These are phyloP conservation scores for Hyperopisus bebe DNA, from an alignment of 2,113 vertebrate genomes.

Conservation along the genomic window DNA sequence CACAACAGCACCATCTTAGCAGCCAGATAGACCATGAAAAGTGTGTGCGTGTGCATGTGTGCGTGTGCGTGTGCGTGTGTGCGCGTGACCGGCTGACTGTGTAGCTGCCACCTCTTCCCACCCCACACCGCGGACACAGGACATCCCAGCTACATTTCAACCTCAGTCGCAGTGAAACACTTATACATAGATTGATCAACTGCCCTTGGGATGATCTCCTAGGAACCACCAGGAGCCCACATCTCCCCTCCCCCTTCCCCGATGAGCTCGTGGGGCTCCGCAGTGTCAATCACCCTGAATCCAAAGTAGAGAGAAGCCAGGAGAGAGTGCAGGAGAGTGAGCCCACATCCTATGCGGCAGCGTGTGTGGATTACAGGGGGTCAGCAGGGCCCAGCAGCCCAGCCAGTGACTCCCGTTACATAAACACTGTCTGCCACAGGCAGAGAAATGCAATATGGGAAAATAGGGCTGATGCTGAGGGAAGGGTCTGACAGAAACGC, in stretches of 20 bases:
- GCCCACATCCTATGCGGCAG: neutral
- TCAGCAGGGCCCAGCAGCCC: neutral
- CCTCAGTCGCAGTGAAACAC: neutral
- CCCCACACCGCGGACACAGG: neutral
- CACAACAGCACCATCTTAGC: neutral
- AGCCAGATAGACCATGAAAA: neutral
- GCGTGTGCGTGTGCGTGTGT: too few relatives aligned
- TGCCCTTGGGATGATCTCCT: neutral
- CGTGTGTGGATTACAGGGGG: neutral
- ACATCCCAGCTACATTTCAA: neutral
- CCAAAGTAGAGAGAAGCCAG: neutral
- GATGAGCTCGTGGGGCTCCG: neutral
- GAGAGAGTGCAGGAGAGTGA: neutral
- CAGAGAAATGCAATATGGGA: neutral
- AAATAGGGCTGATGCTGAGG: neutral
- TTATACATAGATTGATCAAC: neutral
- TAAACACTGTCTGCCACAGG: neutral
- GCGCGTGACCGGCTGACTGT: neutral
- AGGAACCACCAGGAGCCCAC: neutral
- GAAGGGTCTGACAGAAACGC: neutral
- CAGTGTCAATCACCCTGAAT: neutral
- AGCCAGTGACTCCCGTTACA: neutral
- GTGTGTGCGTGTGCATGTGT: neutral
- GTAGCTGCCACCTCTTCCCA: neutral
- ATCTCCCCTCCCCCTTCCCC: neutral